Base-by-base conservation (phyloP, 2,888 invertebrate genomes). In the Monopis laevigella region DNA sequence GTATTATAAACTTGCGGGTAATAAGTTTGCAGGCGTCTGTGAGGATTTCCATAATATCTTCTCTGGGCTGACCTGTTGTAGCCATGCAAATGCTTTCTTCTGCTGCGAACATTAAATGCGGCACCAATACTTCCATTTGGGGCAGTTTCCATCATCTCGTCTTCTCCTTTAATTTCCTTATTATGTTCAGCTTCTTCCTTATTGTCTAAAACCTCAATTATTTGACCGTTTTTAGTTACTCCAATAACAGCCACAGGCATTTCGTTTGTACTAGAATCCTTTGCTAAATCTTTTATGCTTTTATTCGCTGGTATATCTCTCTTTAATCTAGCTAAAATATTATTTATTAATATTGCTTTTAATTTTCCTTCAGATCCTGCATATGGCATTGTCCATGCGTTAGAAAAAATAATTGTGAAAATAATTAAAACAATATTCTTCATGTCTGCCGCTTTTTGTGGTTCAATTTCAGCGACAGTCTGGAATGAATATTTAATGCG, bases 131-230 rank as follows among this genome's bases (percentile, higher is more conserved):
- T 36, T 21, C 36, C 12, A 13, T 40, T 40, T 14, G 28, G 28
- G 3, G 40, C 40, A 17, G 72, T 65, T 11, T 69, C 67, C 73
- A 78, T 72, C 21, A 72, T 65, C 56, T 77, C 75, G 39, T 62
- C 40, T 7, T 16, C 28, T 3, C 10, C 26, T 27, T 8, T 11
- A n/a, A n/a, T n/a, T n/a, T n/a, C n/a, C n/a, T n/a, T n/a, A n/a
- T n/a, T n/a, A n/a, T n/a, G n/a, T n/a, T n/a, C n/a, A n/a, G 6
- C 24, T 24, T 24, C 24, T 7, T 24, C 24, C 24, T 24, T 24
- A 24, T 24, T 10, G 24, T 24, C 6, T n/a, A n/a, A n/a, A n/a
- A n/a, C n/a, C n/a, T n/a, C n/a, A n/a, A n/a, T n/a, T n/a, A n/a
- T n/a, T n/a, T n/a, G n/a, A n/a, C n/a, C n/a, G n/a, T n/a, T n/a